Percentiles rank a stretch among this genome's conserved stretches.
Evolutionary conservation across 1,140 invertebrate species (phyloP).

Genomic region (Drosophila orosa): DNA sequence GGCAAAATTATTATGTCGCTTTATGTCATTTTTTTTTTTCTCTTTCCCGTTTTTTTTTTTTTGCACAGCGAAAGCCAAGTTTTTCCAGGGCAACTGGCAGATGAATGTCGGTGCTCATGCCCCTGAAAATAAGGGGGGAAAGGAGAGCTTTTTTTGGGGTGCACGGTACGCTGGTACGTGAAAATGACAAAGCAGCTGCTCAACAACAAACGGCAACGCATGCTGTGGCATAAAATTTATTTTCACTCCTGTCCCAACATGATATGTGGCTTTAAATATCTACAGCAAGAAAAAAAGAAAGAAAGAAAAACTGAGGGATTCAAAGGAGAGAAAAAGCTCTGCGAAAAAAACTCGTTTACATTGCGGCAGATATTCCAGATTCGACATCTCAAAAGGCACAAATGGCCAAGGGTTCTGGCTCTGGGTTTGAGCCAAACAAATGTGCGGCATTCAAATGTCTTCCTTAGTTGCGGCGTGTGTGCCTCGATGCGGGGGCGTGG

Average conservation of each 20-base stretch:
- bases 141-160: conserved; percentile 21
- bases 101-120: conserved; percentile 53
- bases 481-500: conserved; percentile 50
- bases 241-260: conserved; percentile 56
- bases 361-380: conserved; percentile 57
- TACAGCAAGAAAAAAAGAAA: conserved; percentile 16
- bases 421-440: conserved; percentile 56
- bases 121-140: conserved; percentile 11
- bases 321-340: conserved; percentile 10
- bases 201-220: conserved; percentile 67
- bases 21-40: conserved; percentile 73
- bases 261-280: conserved; percentile 76
- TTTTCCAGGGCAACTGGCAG: conserved; percentile 50
- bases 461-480: conserved; percentile 51
- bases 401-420: conserved; percentile 5
- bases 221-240: conserved; percentile 76
- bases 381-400: conserved; percentile 59
- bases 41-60: conserved; percentile 6
- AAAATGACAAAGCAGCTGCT: conserved; percentile 81
- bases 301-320: conserved; percentile 8
- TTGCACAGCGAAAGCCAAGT: conserved; percentile 36
- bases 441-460: conserved; percentile 72
- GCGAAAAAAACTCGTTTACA: conserved; percentile 48
- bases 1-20: conserved; percentile 81
- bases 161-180: conserved; percentile 50